These are phyloP conservation scores for Alosa sapidissima DNA, from an alignment of 2,797 vertebrate species.

Conservation along the genomic window DNA sequence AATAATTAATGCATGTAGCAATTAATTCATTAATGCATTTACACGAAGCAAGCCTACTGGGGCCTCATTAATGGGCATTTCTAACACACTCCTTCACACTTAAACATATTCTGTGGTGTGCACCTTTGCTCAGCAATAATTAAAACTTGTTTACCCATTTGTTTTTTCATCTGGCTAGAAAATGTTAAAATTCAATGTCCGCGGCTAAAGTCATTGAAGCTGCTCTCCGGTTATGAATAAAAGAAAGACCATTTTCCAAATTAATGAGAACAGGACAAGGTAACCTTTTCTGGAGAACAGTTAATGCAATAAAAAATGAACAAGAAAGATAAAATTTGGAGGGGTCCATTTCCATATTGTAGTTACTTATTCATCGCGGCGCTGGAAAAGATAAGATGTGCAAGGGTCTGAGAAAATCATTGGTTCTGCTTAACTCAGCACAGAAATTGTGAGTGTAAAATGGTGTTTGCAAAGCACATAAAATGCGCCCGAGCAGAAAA, in stretches of 20 bases:
- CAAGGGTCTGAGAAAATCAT: slow-evolving; percentile 29
- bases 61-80: neutral
- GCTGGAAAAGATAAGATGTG: slow-evolving; percentile 30
- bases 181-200: neutral
- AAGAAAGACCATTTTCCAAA: slow-evolving; percentile 24
- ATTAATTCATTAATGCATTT: no score
- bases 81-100: neutral
- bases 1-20: no score
- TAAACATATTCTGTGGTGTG: neutral
- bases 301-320: slow-evolving; percentile 35
- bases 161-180: neutral
- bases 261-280: slow-evolving; percentile 26
- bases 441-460: slow-evolving; percentile 43
- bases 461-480: slow-evolving; percentile 48
- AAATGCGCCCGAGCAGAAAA: slow-evolving; percentile 40
- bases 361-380: slow-evolving; percentile 28
- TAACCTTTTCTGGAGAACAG: slow-evolving; percentile 28
- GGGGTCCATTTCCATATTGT: slow-evolving; percentile 30
- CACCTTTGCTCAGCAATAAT: neutral
- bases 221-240: neutral
- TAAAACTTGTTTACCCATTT: neutral
- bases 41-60: neutral
- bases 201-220: neutral
- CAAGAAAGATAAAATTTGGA: slow-evolving; percentile 28
- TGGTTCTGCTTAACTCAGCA: slow-evolving; percentile 38